Conservation (phyloP, 2,113 vertebrate genomes). For the Micromys minutus region DNA sequence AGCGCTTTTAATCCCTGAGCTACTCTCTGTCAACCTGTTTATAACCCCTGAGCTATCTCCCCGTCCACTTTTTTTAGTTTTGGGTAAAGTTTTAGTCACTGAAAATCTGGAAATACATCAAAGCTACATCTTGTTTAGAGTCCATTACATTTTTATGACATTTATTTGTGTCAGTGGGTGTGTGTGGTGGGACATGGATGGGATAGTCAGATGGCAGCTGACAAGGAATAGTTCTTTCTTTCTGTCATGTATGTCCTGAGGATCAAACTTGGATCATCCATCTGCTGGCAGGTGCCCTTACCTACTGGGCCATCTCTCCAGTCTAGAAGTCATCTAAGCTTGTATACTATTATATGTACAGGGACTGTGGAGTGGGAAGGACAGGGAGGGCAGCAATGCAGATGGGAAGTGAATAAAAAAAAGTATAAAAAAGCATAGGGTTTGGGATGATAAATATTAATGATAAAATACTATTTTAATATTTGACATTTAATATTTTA, state of each 20-base stretch:
- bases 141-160: neutral
- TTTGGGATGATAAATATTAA: neutral
- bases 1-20: too few species aligned
- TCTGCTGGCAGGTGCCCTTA: too few species aligned
- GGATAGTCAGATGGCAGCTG: neutral
- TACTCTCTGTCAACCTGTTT: too few species aligned
- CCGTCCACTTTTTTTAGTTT: neutral
- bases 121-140: neutral
- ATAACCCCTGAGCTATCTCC: too few species aligned
- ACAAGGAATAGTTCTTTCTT: neutral
- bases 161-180: neutral
- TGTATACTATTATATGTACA: neutral
- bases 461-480: neutral
- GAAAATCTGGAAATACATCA: conserved; percentile 5
- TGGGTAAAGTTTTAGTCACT: neutral
- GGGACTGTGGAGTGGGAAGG: too few species aligned
- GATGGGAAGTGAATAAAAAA: too few species aligned
- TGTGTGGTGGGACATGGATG: too few species aligned
- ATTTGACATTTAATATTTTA: too few species aligned
- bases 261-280: neutral
- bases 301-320: neutral
- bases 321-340: neutral
- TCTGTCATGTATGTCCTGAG: neutral
- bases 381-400: too few species aligned
- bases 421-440: neutral